These are phyloP conservation scores for Physeter macrocephalus DNA, from an alignment of 2,113 vertebrate genomes.

Conservation along the genomic window DNA sequence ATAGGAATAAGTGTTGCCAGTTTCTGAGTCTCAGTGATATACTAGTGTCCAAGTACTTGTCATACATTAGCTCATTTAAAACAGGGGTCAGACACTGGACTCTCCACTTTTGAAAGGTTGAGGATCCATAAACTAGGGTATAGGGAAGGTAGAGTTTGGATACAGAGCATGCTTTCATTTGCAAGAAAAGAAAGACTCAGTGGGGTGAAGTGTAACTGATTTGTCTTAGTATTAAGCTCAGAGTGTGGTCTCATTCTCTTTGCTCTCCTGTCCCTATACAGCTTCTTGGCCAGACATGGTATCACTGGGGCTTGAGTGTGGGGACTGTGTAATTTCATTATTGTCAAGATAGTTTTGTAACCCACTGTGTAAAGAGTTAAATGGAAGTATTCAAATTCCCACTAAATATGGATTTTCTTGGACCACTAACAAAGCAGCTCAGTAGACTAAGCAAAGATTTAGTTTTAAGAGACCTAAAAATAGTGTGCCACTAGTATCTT, in stretches of 20 bases:
- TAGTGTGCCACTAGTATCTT: not conserved
- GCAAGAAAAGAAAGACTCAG: not conserved
- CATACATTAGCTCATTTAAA: not conserved
- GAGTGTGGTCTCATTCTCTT: not conserved
- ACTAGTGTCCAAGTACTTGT: not conserved
- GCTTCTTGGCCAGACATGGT: not conserved
- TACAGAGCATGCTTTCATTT: not conserved
- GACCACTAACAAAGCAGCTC: not conserved
- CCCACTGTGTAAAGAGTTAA: not conserved
- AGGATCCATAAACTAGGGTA: not conserved
- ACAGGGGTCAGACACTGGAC: not conserved
- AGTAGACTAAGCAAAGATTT: not conserved
- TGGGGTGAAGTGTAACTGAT: not conserved
- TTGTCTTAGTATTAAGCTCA: not conserved
- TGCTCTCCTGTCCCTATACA: not conserved
- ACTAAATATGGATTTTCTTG: slow-evolving; percentile 7
- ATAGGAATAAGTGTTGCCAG: not conserved
- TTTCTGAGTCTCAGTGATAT: not conserved
- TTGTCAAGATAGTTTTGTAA: not conserved
- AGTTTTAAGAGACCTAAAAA: not conserved
- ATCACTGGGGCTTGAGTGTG: not conserved
- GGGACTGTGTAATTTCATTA: not conserved
- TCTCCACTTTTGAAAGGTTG: not conserved
- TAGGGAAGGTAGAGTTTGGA: not conserved
- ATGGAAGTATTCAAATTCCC: not conserved